Conservation (phyloP, 2,888 invertebrate genomes). For the Melinaea menophilus region DNA sequence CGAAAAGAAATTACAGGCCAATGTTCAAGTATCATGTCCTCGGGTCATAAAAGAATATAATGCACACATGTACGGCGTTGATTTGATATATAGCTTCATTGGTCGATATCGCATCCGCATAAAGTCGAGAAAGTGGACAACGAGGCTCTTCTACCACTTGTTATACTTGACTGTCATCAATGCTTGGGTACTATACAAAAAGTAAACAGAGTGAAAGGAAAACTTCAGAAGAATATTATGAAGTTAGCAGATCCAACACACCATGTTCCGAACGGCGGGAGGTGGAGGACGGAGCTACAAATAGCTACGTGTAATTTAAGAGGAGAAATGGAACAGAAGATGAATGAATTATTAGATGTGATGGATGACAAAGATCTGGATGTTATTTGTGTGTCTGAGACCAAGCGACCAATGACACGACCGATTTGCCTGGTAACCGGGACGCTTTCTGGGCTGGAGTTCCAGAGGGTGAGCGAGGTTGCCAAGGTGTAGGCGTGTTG, state of each 20-base stretch:
- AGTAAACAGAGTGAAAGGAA: constrained; percentile 40
- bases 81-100: constrained; percentile 39
- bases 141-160: constrained; percentile 40
- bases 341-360: no score
- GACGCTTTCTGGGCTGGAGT: no score
- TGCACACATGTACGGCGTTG: constrained; percentile 20
- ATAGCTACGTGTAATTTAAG: no score
- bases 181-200: constrained; percentile 44
- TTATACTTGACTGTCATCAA: constrained; percentile 44
- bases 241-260: constrained; percentile 24
- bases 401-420: no score
- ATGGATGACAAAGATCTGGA: no score
- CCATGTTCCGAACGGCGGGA: no score
- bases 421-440: no score
- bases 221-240: constrained; percentile 20
- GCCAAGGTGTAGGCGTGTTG: no score
- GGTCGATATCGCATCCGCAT: constrained; percentile 41
- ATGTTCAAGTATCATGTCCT: constrained; percentile 41
- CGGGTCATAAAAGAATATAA: constrained; percentile 38
- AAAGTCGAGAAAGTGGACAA: constrained; percentile 41
- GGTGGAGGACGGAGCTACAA: no score
- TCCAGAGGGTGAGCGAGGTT: no score
- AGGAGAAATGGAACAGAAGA: no score
- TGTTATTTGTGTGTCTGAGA: no score
- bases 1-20: constrained; percentile 40